Percentiles rank a stretch among this genome's conserved stretches.
Conservation (phyloP, 2,113 vertebrate species). For the Petrocephalus zakoni region DNA sequence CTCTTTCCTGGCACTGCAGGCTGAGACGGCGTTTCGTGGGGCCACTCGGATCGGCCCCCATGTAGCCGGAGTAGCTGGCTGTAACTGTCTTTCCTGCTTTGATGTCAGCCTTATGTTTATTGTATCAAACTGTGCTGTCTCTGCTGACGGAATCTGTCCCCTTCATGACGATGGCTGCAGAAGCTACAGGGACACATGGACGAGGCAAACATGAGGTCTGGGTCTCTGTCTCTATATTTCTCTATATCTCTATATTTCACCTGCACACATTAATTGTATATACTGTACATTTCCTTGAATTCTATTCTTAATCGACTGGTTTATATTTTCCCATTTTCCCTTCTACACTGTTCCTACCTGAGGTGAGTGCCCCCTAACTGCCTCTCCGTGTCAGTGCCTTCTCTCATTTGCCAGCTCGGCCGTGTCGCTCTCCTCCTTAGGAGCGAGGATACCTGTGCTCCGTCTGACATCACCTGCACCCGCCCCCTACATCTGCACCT, state of each 20-base stretch:
- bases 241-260: too few species aligned
- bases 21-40: not conserved
- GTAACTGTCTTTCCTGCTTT: not conserved
- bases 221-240: not conserved
- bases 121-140: not conserved
- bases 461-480: not conserved
- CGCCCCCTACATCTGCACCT: not conserved
- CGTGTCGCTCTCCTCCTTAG: not conserved
- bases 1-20: not conserved
- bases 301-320: not conserved
- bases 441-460: not conserved
- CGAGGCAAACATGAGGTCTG: not conserved
- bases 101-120: too few species aligned
- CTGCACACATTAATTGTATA: not conserved
- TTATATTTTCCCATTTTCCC: not conserved
- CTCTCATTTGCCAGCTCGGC: not conserved
- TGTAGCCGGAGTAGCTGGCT: not conserved
- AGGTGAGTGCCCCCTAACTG: not conserved
- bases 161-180: not conserved
- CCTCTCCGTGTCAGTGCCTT: not conserved
- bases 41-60: not conserved
- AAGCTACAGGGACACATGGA: not conserved
- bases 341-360: not conserved
- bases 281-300: not conserved
- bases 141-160: not conserved